Percentiles rank a stretch among this genome's conserved stretches.
phyloP scores from a whole-genome alignment of 2,888 invertebrate species.

The Heliconius charithonia region DNA sequence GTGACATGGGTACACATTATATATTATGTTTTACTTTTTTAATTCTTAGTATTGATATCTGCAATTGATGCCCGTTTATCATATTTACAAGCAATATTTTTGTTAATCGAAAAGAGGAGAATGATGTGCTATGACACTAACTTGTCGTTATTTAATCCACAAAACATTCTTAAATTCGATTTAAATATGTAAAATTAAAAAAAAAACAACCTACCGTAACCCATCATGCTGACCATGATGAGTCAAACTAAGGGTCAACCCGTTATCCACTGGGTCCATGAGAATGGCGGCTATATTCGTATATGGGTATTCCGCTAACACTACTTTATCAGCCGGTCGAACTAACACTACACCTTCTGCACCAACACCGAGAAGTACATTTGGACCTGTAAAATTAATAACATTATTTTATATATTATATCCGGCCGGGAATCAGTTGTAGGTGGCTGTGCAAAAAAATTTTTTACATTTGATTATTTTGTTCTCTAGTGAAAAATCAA shows the following conservation, averaged over 20 bases:
- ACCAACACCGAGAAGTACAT: constrained; percentile 92
- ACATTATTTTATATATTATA: too few relatives aligned
- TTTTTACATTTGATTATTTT: not conserved
- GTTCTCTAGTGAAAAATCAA: not conserved
- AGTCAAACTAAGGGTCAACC: constrained; percentile 94
- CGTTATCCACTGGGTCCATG: constrained; percentile 95
- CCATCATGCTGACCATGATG: constrained; percentile 85
- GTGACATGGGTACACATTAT: too few relatives aligned
- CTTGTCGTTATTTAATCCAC: not conserved
- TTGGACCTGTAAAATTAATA: constrained; percentile 63
- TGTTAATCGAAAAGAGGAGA: not conserved
- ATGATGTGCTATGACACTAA: not conserved
- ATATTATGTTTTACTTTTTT: not conserved
- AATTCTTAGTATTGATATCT: not conserved
- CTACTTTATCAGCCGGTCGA: constrained; percentile 95
- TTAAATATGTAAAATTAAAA: too few relatives aligned
- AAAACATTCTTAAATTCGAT: not conserved
- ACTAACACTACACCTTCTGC: constrained; percentile 96
- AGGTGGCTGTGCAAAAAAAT: not conserved
- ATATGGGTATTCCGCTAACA: constrained; percentile 95
- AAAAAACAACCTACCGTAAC: constrained; percentile 67
- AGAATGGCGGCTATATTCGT: constrained; percentile 95
- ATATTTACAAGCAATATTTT: too few relatives aligned
- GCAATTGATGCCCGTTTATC: too few relatives aligned
- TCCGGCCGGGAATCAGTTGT: too few relatives aligned